These are phyloP conservation scores for Fragum sueziense DNA, from an alignment of 2,888 invertebrate genomes.

Conservation along the genomic window DNA sequence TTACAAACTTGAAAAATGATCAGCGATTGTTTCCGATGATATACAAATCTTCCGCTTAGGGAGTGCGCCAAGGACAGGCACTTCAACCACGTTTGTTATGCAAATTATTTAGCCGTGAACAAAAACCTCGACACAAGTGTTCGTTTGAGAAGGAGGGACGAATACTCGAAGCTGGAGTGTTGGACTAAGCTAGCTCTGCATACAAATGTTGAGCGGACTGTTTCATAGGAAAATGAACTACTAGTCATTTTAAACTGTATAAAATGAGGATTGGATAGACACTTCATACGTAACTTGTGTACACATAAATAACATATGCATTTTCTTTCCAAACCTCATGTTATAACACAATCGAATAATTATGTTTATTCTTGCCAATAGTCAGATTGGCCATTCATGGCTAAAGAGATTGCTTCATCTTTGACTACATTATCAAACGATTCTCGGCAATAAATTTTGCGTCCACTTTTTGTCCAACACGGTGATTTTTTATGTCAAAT, in stretches of 20 bases:
- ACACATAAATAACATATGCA: no score
- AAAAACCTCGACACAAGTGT: constrained; percentile 43
- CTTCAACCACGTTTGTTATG: constrained; percentile 55
- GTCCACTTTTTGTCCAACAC: neutral
- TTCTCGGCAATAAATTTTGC: no score
- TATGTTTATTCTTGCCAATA: no score
- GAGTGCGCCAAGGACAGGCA: constrained; percentile 46
- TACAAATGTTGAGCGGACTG: constrained; percentile 48
- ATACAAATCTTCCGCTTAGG: constrained; percentile 26
- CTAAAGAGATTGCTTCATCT: no score
- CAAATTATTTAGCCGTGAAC: constrained; percentile 46
- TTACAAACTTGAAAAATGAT: constrained; percentile 38
- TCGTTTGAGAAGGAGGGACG: constrained; percentile 57
- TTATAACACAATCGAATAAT: no score
- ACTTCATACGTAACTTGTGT: no score
- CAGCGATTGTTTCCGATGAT: constrained; percentile 30
- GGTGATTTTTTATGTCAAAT: constrained; percentile 54
- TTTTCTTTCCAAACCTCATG: no score
- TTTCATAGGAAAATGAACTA: neutral
- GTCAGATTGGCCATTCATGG: no score
- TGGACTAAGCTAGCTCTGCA: constrained; percentile 56
- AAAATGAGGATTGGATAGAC: no score
- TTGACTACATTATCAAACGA: no score
- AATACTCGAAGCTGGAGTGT: constrained; percentile 45
- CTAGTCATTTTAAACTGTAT: no score